These are phyloP conservation scores for Cariama cristata DNA, from an alignment of 2,113 vertebrate species.

Conservation along the genomic window DNA sequence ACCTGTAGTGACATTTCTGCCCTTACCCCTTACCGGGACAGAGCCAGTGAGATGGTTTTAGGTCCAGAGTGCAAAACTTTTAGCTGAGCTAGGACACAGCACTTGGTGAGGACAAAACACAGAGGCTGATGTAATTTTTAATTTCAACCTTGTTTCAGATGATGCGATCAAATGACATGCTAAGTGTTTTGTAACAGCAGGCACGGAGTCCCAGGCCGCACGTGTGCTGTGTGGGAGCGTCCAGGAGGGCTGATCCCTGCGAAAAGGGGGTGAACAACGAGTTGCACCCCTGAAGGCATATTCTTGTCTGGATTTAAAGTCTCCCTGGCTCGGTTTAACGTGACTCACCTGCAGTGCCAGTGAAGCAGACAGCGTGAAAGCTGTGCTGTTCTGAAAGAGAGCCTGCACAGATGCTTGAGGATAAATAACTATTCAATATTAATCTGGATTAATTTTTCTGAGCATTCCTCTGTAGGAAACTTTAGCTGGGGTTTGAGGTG, in stretches of 20 bases:
- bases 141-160: background rate
- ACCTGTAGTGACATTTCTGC: background rate
- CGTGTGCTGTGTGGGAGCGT: fast-evolving
- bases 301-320: background rate
- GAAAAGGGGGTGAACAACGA: background rate
- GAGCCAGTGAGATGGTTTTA: background rate
- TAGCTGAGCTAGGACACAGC: background rate
- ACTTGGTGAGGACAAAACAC: background rate
- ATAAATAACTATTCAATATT: background rate
- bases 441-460: background rate
- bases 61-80: background rate
- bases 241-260: background rate
- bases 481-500: background rate
- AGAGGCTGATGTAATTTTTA: background rate
- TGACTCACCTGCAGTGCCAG: background rate
- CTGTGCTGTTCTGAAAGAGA: background rate
- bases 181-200: background rate
- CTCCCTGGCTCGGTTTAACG: background rate
- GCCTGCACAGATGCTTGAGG: background rate
- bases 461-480: background rate
- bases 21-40: background rate
- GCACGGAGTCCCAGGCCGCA: background rate
- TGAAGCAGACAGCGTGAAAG: background rate
- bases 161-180: background rate
- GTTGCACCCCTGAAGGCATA: background rate